Evolutionary conservation across 2,113 vertebrate species (phyloP), one percentile per base, ranked within the genome.

Genomic region (Syngnathoides biaculeatus): DNA sequence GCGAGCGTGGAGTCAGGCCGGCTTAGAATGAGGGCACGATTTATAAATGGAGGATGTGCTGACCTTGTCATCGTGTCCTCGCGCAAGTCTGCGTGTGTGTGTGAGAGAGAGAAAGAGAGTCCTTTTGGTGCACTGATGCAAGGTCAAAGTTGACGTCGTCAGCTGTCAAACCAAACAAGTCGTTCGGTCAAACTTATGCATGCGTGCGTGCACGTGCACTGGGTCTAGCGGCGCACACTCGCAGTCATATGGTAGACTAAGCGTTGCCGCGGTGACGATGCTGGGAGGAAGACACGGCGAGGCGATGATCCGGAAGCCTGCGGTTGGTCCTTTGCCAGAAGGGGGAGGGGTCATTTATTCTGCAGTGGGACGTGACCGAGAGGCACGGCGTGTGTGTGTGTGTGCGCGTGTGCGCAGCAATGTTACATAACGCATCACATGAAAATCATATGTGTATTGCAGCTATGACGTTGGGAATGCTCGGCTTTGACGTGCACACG

Each of bases 331-430:
- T 24, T 27, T 11, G 35, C 15, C 5, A 6, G 2, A 53, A 59
- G 27, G 45, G 39, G 69, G 80, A 66, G 77, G 88, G 85, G 84
- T 64, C 80, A 63, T 76, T 76, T 78, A 89, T 43, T 43, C 91
- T 90, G 91, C 90, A 92, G 86, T 89, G 88, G 80, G 87, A 92
- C 89, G 87, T 92, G 91, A 91, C 82, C 65, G 77, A 75, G 63
- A 72, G 30, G 53, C 26, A 24, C 48, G 30, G 48, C 20, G 0
- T 43, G n/a, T 45, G 65, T 26, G 50, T 22, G 26, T 64, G 59
- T 52, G 39, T 52, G 74, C 50, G 64, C 63, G 26, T 62, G 45
- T 69, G 62, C 40, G 43, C 40, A 30, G 10, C 22, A 24, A 30
- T 30, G 55, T 57, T 57, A 57, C 55, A 30, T 57, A 57, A 42